phyloP scores from a whole-genome alignment of 1,140 invertebrate genomes.

The Brachionus angularis region DNA sequence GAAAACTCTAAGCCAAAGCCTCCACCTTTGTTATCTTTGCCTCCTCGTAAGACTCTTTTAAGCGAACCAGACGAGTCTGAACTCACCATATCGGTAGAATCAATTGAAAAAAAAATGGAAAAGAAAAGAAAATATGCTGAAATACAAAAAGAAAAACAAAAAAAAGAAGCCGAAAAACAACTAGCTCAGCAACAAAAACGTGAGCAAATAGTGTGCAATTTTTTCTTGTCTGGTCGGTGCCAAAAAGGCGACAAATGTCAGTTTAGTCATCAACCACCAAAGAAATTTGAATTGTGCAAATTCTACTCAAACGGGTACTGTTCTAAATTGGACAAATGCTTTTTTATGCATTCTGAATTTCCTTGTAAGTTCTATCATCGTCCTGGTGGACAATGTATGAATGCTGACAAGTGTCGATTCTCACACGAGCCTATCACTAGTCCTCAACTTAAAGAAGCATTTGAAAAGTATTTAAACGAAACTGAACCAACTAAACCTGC shows the following conservation, averaged over 20 bases:
- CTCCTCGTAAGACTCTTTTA: neutral
- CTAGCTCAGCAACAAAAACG: conserved; percentile 25
- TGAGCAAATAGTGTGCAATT: conserved; percentile 30
- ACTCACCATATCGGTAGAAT: conserved; percentile 24
- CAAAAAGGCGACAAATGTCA: conserved; percentile 69
- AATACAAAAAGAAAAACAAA: conserved; percentile 27
- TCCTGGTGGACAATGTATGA: conserved; percentile 71
- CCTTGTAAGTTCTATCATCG: conserved; percentile 95
- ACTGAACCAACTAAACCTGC: neutral
- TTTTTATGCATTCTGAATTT: conserved; percentile 92
- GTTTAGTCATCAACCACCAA: conserved; percentile 77
- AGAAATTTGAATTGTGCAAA: conserved; percentile 90
- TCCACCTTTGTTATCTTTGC: conserved; percentile 3
- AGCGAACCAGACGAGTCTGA: neutral
- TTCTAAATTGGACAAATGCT: conserved; percentile 86
- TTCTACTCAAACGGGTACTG: conserved; percentile 93
- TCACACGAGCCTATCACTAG: conserved; percentile 80
- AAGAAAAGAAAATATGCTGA: conserved; percentile 39
- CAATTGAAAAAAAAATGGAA: conserved; percentile 39
- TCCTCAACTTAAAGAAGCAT: conserved; percentile 3
- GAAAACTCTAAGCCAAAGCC: conserved; percentile 36
- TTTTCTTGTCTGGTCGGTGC: conserved; percentile 22
- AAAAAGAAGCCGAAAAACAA: conserved; percentile 35
- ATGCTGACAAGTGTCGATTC: conserved; percentile 78
- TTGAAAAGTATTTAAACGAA: conserved; percentile 39